A percentile compares a stretch with the other conserved stretches of the same genome.
Conservation (phyloP, 2,113 vertebrate species). For the Pantherophis guttatus region DNA sequence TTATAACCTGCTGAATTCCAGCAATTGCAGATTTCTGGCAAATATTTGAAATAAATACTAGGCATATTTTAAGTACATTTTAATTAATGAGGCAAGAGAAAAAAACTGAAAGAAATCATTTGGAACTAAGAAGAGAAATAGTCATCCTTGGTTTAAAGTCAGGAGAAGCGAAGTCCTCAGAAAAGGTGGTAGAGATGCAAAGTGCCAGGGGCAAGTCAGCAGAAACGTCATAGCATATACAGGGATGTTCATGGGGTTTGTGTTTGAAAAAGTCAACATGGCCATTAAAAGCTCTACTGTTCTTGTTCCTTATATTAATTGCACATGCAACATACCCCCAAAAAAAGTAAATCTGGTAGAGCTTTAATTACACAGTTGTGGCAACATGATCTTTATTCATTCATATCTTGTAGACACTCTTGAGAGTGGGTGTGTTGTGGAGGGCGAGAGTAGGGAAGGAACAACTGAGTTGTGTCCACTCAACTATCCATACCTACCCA, state of each 20-base stretch:
- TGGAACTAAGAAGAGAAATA: not conserved
- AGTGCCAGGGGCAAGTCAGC: not conserved
- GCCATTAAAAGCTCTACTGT: not conserved
- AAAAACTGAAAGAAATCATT: not conserved
- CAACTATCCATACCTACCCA: not conserved
- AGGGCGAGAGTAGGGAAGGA: not conserved
- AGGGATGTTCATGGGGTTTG: not conserved
- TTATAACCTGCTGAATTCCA: not conserved
- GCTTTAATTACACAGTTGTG: not conserved
- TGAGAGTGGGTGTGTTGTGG: not conserved
- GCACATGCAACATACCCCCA: not conserved
- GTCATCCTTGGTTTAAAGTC: not conserved
- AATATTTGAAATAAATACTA: not conserved
- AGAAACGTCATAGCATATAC: not conserved
- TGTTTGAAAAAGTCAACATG: not conserved
- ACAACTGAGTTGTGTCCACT: not conserved
- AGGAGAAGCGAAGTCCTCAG: not conserved
- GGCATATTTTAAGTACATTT: not conserved
- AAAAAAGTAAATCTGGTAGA: not conserved
- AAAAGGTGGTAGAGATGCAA: not conserved
- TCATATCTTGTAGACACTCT: not conserved
- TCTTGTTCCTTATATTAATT: not conserved
- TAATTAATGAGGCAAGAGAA: not conserved
- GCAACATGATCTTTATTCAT: not conserved
- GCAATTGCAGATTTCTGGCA: not conserved